These are phyloP conservation scores for Petrocephalus schoutedeni DNA, from an alignment of 2,797 vertebrate species.

Conservation along the genomic window DNA sequence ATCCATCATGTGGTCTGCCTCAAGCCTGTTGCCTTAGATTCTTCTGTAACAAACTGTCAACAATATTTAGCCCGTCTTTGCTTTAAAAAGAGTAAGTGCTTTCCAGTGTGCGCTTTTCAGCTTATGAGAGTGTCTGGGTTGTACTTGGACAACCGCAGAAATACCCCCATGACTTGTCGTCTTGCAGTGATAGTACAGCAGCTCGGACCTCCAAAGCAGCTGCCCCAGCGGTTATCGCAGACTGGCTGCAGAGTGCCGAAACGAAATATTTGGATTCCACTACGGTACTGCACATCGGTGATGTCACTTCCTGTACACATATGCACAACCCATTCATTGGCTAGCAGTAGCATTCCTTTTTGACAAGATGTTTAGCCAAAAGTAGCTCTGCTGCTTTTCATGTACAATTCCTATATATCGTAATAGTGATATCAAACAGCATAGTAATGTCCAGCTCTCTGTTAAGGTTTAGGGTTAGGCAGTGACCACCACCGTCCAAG, in stretches of 20 bases:
- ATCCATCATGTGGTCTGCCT: background rate
- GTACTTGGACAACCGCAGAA: background rate
- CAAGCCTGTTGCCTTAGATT: background rate
- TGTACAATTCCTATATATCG: background rate
- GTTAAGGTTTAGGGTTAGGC: background rate
- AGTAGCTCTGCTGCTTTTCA: background rate
- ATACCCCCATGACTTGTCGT: slow-evolving; percentile 22
- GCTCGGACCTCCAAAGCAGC: slow-evolving; percentile 17
- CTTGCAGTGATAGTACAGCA: slow-evolving; percentile 35
- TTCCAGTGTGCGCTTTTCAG: background rate
- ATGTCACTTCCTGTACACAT: slow-evolving; percentile 12
- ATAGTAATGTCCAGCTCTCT: background rate
- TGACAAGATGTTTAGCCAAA: background rate
- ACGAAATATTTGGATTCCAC: slow-evolving; percentile 31
- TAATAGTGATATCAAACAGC: background rate
- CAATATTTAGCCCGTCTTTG: background rate
- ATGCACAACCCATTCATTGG: background rate
- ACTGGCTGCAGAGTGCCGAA: slow-evolving; percentile 35
- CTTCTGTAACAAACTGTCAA: background rate
- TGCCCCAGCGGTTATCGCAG: slow-evolving; percentile 34
- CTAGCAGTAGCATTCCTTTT: background rate
- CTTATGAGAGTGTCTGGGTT: background rate
- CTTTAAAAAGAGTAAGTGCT: background rate
- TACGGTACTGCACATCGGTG: slow-evolving; percentile 35
- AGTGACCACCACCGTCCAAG: background rate